These are phyloP conservation scores for Acleris laterana DNA, from an alignment of 2,888 invertebrate genomes.

Conservation along the genomic window DNA sequence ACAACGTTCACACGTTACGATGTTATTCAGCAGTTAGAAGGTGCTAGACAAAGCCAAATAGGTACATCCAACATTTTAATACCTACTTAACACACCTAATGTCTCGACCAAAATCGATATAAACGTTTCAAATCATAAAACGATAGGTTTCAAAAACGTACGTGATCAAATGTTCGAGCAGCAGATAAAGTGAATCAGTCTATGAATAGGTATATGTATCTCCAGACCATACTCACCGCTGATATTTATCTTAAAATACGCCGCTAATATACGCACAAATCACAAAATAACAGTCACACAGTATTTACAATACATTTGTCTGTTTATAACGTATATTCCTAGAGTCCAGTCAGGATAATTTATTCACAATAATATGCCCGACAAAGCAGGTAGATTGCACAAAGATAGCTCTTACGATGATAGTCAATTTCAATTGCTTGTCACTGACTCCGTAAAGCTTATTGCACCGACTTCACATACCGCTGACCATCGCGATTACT, in stretches of 20 bases:
- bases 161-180: constrained; percentile 25
- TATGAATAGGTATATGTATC: constrained; percentile 61
- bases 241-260: constrained; percentile 51
- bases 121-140: not conserved
- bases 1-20: too few species aligned
- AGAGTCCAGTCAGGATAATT: constrained; percentile 66
- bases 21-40: not conserved
- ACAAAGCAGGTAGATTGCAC: constrained; percentile 79
- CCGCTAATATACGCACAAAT: constrained; percentile 41
- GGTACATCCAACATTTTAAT: too few species aligned
- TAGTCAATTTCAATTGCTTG: constrained; percentile 58
- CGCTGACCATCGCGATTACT: constrained; percentile 63
- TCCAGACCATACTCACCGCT: constrained; percentile 72
- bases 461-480: constrained; percentile 74
- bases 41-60: constrained; percentile 8
- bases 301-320: constrained; percentile 63
- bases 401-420: constrained; percentile 65
- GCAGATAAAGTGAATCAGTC: constrained; percentile 66
- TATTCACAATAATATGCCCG: constrained; percentile 76
- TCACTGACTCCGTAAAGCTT: constrained; percentile 58
- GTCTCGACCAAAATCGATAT: too few species aligned
- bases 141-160: constrained; percentile 9
- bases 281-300: constrained; percentile 61
- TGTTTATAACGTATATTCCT: constrained; percentile 61
- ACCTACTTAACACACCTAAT: too few species aligned